phyloP scores from a whole-genome alignment of 1,140 invertebrate species.

The Danaus melanippus region DNA sequence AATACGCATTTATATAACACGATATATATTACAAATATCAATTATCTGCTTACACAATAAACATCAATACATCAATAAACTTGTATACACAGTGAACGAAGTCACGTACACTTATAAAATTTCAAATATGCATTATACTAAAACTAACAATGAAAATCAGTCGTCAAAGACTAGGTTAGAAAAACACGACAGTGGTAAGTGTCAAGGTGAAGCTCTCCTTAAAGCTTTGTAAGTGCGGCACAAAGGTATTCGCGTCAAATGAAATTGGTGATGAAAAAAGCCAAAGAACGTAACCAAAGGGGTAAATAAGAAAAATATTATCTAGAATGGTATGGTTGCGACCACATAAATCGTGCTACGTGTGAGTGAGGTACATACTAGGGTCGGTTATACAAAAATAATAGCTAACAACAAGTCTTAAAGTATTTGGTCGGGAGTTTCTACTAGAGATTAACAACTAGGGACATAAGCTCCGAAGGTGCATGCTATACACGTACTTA shows the following conservation, averaged over 20 bases:
- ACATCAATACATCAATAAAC: constrained; percentile 61
- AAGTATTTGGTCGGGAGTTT: constrained; percentile 67
- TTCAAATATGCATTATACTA: constrained; percentile 43
- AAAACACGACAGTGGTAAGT: constrained; percentile 18
- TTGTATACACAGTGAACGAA: constrained; percentile 61
- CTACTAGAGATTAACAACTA: constrained; percentile 64
- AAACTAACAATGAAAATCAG: constrained; percentile 63
- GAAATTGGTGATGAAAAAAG: too few species aligned
- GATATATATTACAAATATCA: constrained; percentile 25
- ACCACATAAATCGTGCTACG: background rate
- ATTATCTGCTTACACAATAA: constrained; percentile 40
- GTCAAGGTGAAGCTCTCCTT: constrained; percentile 27
- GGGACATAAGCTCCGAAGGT: constrained; percentile 67
- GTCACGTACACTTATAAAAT: constrained; percentile 57
- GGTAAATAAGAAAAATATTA: constrained; percentile 4
- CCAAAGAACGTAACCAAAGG: background rate
- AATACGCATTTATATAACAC: constrained; percentile 14
- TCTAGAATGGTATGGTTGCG: background rate
- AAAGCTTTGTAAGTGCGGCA: constrained; percentile 30
- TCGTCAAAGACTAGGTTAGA: constrained; percentile 50
- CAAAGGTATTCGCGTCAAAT: constrained; percentile 17
- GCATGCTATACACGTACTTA: constrained; percentile 56
- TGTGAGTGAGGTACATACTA: constrained; percentile 1
- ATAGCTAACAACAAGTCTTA: constrained; percentile 57
- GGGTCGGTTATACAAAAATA: constrained; percentile 27